phyloP scores from a whole-genome alignment of 2,888 invertebrate species.

The Bombylius major region DNA sequence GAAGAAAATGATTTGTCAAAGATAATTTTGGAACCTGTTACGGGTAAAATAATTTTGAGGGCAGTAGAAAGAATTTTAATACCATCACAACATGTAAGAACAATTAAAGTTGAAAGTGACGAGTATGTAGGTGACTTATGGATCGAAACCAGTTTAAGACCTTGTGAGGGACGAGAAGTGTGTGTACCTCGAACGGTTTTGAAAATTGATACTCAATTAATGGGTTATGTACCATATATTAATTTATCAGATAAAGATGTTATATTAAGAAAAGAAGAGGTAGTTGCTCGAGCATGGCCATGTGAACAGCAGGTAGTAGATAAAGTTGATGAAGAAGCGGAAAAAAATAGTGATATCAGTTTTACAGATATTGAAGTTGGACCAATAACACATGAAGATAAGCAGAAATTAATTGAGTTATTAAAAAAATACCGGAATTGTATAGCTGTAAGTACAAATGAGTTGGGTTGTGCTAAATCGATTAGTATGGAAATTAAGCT shows the following conservation, averaged over 20 bases:
- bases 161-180: not conserved
- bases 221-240: not conserved
- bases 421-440: not conserved
- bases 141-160: not conserved
- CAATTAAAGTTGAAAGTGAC: not conserved
- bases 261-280: not conserved
- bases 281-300: not conserved
- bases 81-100: not conserved
- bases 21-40: not conserved
- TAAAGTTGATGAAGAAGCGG: too few species aligned
- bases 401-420: not conserved
- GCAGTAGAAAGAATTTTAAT: not conserved
- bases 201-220: not conserved
- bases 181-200: not conserved
- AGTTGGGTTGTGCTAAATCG: conserved; percentile 6
- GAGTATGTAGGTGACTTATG: not conserved
- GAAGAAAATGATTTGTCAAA: not conserved
- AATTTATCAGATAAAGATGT: conserved; percentile 1
- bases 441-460: not conserved
- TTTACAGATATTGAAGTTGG: not conserved
- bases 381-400: not conserved
- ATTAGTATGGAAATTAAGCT: conserved; percentile 17
- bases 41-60: not conserved
- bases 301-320: not conserved
- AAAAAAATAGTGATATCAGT: not conserved